Conservation (phyloP, 2,888 invertebrate genomes). For the Pollenia amentaria region DNA sequence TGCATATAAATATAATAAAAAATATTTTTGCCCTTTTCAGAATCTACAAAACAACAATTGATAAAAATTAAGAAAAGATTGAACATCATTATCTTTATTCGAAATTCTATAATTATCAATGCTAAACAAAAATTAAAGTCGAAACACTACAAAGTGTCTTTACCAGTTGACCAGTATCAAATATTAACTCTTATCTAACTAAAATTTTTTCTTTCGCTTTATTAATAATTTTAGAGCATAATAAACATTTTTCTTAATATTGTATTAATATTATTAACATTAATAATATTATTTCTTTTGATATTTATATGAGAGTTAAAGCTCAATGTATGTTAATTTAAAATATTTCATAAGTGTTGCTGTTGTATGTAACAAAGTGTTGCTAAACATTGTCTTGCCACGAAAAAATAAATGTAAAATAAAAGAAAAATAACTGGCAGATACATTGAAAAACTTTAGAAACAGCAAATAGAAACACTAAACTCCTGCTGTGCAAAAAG, state of each 20-base stretch:
- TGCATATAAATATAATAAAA: too few species aligned
- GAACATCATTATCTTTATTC: not conserved
- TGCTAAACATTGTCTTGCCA: slow-evolving; percentile 65
- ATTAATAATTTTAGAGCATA: slow-evolving; percentile 20
- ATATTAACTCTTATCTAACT: not conserved
- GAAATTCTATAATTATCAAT: not conserved
- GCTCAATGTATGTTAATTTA: slow-evolving; percentile 66
- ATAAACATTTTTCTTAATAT: slow-evolving; percentile 34
- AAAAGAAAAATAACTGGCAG: slow-evolving; percentile 11
- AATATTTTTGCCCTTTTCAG: too few species aligned
- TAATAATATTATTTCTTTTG: slow-evolving; percentile 46
- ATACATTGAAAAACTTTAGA: slow-evolving; percentile 9
- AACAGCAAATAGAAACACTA: slow-evolving; percentile 42
- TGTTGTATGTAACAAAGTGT: slow-evolving; percentile 67
- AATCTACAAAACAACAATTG: too few species aligned
- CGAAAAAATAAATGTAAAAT: slow-evolving; percentile 22
- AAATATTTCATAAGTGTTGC: slow-evolving; percentile 70
- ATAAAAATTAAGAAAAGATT: too few species aligned
- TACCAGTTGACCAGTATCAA: not conserved
- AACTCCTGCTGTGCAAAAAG: slow-evolving; percentile 67
- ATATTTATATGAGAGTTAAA: slow-evolving; percentile 48
- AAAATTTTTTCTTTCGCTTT: slow-evolving; percentile 8
- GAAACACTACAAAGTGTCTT: not conserved
- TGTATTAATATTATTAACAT: slow-evolving; percentile 32
- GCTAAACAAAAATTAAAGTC: not conserved